Base-by-base conservation (phyloP, 2,113 vertebrate species). In the Corapipo altera region DNA sequence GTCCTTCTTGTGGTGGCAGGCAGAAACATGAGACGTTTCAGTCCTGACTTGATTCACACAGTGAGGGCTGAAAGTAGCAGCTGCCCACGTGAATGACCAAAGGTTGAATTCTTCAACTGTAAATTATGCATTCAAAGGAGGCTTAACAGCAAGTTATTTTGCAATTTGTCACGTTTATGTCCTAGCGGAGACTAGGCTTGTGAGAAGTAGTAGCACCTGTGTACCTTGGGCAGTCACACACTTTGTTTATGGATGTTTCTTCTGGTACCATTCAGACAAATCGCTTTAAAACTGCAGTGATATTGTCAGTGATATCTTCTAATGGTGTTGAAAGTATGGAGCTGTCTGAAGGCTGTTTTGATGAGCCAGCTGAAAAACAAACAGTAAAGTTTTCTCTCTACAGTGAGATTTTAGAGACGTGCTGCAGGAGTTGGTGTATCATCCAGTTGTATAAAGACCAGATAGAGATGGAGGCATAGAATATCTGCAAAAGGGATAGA, bases 31-130 rank as follows among this genome's bases (percentile, higher is more conserved):
- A 79, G n/a, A 58, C 3, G 3, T 73, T 82, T 89, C 55, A 58
- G 71, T 61, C 74, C 51, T 94, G 59, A 33, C 55, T 76, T 48
- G n/a, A 83, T 88, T 93, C 78, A 46, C 90, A 54, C n/a, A 39
- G 28, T 13, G 58, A 82, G 24, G 26, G 70, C 62, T 78, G 74
- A 69, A 85, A 89, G 61, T 23, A 73, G 44, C 79, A 87, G 61
- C 59, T 92, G 87, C 49, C 58, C 54, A 27, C 6, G 32, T 20
- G 46, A 88, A 35, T 66, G 66, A 85, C 85, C 35, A 43, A 66
- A 77, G 44, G 37, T 49, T 87, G 76, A 75, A 48, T 85, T 49
- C 9, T 2, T 94, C 33, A 57, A 7, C 65, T 85, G 32, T 62
- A 71, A 87, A 37, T 70, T 54, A 69, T 17, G 12, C 18, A 39